Conservation (phyloP, 2,113 vertebrate genomes). For the Smithornis capensis region DNA sequence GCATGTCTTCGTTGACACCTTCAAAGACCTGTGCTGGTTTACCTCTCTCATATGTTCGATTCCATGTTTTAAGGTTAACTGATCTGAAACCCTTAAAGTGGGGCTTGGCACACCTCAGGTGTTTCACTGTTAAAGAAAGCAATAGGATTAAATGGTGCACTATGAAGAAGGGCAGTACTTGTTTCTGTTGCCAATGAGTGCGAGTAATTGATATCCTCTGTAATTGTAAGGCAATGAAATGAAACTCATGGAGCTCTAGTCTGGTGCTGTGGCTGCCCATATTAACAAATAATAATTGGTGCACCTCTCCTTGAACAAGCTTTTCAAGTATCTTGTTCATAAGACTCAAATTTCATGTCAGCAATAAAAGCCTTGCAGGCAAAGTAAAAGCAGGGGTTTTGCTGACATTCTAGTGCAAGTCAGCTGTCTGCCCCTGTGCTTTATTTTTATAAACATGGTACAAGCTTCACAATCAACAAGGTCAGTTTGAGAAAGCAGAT, state of each 20-base stretch:
- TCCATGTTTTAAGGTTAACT: background rate
- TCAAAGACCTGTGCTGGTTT: background rate
- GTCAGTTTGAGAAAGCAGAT: background rate
- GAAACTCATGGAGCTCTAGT: background rate
- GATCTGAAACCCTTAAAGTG: background rate
- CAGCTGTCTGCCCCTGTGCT: background rate
- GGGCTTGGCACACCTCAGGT: background rate
- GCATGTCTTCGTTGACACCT: background rate
- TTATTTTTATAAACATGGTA: background rate
- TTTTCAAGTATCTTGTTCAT: background rate
- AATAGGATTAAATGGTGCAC: background rate
- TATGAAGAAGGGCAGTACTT: background rate
- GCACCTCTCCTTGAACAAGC: background rate
- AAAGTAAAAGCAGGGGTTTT: background rate
- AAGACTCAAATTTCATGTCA: background rate
- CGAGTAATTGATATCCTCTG: background rate
- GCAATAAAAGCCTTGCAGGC: background rate
- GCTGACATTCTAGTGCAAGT: background rate
- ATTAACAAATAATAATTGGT: background rate
- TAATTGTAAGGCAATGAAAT: background rate
- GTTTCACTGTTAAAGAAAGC: background rate
- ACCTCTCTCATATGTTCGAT: rapidly evolving
- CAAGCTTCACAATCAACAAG: background rate
- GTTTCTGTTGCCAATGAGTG: background rate
- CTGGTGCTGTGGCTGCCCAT: background rate